Evolutionary conservation across 1,140 invertebrate genomes (phyloP), one percentile per base, ranked within the genome.

Genomic region (Luehdorfia chinensis): DNA sequence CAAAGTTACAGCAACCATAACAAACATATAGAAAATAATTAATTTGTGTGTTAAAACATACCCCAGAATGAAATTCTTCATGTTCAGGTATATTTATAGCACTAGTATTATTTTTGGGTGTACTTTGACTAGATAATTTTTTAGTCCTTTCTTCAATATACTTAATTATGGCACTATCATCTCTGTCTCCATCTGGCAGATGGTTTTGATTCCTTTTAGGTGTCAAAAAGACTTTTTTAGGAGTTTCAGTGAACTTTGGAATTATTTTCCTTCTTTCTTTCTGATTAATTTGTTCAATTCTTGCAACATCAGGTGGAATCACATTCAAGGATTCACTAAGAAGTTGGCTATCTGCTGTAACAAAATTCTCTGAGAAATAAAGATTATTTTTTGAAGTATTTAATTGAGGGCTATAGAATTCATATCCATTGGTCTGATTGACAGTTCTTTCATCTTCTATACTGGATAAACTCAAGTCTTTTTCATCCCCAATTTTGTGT

Each of bases 361-460:
- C 62, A 32, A 71, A 81, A 16, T 72, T 75, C 3, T 83, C 80
- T 0, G 62, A 68, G 18, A 79, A 69, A 31, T 81, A 85, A 11
- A 85, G 15, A 47, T 85, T 85, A 34, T 75, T 85, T 34, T 85
- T 83, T 4, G 78, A 83, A 0, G 74, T 83, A 46, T 85, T 85
- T 16, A 61, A 47, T 31, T 79, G 63, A 0, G 77, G 74, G 5
- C 58, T 66, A 30, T 80, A 81, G 3, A 84, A 58, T 27, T 65
- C 64, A 23, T 66, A 75, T 1, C 71, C 65, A n/a, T 73, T 79
- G 0, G 60, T 66, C 0, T 66, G 39, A 30, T 43, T 43, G 4
- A 30, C 57, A 0, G 47, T 46, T 13, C 55, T 62, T 6, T 85
- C 78, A 32, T 77, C 76, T 43, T 84, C 80, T 18, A 83, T 66